Evolutionary conservation across 2,797 vertebrate species (phyloP).

Genomic region (Phaenicophaeus curvirostris): DNA sequence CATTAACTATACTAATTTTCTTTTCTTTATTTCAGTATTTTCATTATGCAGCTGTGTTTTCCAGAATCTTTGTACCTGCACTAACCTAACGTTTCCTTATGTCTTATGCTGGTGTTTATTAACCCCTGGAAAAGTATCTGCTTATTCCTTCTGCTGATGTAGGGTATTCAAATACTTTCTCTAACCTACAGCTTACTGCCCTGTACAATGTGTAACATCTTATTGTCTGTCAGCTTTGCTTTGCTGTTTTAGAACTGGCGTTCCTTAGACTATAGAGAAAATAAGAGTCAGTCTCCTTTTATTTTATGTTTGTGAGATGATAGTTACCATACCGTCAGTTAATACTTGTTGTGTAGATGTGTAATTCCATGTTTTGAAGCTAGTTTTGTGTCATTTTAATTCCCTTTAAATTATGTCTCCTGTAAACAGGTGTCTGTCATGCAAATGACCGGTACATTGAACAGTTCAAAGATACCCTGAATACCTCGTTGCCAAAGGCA

Average conservation of each 20-base stretch:
- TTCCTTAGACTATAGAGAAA: not conserved
- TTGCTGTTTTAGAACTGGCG: not conserved
- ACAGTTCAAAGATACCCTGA: slow-evolving; percentile 89
- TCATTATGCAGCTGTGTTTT: not conserved
- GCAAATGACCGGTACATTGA: slow-evolving; percentile 89
- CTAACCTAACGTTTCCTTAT: not conserved
- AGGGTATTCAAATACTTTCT: not conserved
- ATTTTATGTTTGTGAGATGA: not conserved
- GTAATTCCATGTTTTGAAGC: not conserved
- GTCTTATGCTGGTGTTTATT: not conserved
- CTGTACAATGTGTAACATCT: not conserved
- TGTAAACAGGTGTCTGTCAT: slow-evolving; percentile 82
- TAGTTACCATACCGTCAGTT: not conserved
- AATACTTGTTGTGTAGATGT: not conserved
- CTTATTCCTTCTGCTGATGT: not conserved
- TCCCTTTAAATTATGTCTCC: not conserved
- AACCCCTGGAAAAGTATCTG: not conserved
- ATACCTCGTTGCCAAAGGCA: slow-evolving; percentile 81
- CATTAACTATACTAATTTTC: not conserved
- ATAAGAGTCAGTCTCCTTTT: not conserved
- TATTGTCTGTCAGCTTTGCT: not conserved
- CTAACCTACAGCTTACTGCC: not conserved
- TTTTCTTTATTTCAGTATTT: not conserved
- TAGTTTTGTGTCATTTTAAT: not conserved
- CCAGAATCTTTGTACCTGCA: not conserved